Base-by-base conservation (phyloP, 2,797 vertebrate genomes). In the Vireo griseus region DNA sequence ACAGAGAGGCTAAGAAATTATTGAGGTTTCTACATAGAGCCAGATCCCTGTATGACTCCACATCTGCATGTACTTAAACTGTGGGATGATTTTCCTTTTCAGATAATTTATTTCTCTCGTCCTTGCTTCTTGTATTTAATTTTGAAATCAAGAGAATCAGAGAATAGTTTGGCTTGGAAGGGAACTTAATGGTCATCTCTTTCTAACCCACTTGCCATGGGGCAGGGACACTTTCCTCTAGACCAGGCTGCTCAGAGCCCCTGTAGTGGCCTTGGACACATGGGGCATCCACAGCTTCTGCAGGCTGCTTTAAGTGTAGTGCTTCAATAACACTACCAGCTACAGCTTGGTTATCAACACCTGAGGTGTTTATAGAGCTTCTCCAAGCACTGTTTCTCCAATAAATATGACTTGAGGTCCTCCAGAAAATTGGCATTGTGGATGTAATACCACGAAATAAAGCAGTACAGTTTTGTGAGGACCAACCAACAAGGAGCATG, bases 21-120 rank as follows among this genome's bases (percentile, higher is more conserved):
- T 3, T 3, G 1, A 22, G 13, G 9, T 45, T 79, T 39, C n/a
- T 5, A 25, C 4, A 2, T 0, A 40, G 10, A 75, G 12, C 5
- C 45, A 54, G 19, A 29, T 21, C 7, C 9, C 22, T 58, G 3
- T 11, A 7, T 25, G 39, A 55, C 8, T 68, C 35, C 51, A 58
- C 7, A 59, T 45, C 47, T 31, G 26, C 16, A 9, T 1, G 9
- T 13, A 18, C 19, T 14, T 66, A 45, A 33, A 8, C 19, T 58
- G 33, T 22, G 10, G 12, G 9, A 25, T 47, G n/a, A 39, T 37
- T 31, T 26, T 61, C 6, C 13, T 57, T 28, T 39, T 57, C 5
- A 37, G 19, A 73, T 25, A 0, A 15, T 15, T 85, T 65, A 5
- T 50, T 65, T 85, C 7, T 14, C 6, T 59, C 10, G 18, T 55